Base-by-base conservation (phyloP, 2,113 vertebrate genomes). In the Cranoglanis bouderius region DNA sequence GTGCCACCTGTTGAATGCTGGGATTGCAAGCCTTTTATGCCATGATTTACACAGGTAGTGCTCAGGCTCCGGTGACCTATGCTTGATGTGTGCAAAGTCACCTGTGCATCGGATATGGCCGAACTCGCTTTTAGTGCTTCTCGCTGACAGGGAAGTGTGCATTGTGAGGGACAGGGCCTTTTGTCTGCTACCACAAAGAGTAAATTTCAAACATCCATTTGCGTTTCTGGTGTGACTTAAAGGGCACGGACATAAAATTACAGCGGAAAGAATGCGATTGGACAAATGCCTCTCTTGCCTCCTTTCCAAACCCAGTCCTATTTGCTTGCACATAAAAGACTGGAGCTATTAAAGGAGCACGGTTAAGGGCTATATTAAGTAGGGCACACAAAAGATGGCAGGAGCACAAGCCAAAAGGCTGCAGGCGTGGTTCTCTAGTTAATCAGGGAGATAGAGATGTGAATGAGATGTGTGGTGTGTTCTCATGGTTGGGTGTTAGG, bases 1-100 rank as follows among this genome's bases (percentile, higher is more conserved):
- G 95, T 96, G 94, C 94, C 94, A 94, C 92, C 92, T 92, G 92
- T 90, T 95, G 95, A 96, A 96, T 93, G 92, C 93, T 83, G 75
- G 72, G 89, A 92, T 93, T 91, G 81, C 5, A 24, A 14, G 87
- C 92, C 87, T 32, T 92, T 95, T 95, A 94, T 95, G 93, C 91
- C 46, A 90, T 95, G 95, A 96, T 96, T 95, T 96, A 94, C 91
- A 86, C 83, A 87, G 87, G 84, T 92, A 92, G 91, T 89, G 84
- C 26, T 92, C 59, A 46, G 94, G 94, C 94, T 96, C 94, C 93
- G 86, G 90, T 95, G 94, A 95, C 95, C 70, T 84, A 91, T 91
- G 92, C 92, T 94, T 94, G 93, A 95, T 92, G 87, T 94, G 93
- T 88, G 67, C 87, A 92, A 92, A 93, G 94, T 94, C 93, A 94